Conservation (phyloP, 2,113 vertebrate species). For the Promerops cafer region DNA sequence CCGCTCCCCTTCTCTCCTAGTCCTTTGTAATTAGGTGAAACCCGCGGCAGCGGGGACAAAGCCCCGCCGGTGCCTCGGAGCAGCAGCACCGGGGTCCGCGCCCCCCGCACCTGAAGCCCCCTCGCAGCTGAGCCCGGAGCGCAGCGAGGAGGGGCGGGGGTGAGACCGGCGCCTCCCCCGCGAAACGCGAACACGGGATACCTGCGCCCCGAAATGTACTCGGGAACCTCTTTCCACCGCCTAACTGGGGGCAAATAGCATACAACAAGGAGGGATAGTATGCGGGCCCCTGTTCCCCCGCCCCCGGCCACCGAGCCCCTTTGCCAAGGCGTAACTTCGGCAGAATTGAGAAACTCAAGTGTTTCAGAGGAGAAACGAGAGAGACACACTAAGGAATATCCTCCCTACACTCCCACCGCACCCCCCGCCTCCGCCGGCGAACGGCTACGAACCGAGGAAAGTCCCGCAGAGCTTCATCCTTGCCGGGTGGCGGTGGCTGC, state of each 20-base stretch:
- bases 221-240: background rate
- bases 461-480: slow-evolving; percentile 89
- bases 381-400: background rate
- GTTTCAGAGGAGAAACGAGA: background rate
- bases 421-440: background rate
- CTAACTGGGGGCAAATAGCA: rapidly evolving
- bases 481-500: slow-evolving; percentile 34
- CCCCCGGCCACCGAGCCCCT: background rate
- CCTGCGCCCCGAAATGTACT: rapidly evolving
- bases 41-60: background rate
- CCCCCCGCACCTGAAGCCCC: background rate
- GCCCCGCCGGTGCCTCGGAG: background rate
- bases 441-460: slow-evolving; percentile 86
- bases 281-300: too few relatives aligned
- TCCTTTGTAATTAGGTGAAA: background rate
- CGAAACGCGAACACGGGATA: background rate
- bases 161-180: rapidly evolving
- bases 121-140: background rate
- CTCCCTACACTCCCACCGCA: background rate
- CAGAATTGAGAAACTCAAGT: background rate
- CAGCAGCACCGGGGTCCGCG: background rate
- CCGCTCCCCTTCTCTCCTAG: background rate
- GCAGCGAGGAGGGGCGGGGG: too few relatives aligned
- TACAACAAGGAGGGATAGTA: background rate
- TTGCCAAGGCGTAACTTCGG: background rate